Conservation (phyloP, 2,797 vertebrate genomes). For the Zenarchopterus dispar region DNA sequence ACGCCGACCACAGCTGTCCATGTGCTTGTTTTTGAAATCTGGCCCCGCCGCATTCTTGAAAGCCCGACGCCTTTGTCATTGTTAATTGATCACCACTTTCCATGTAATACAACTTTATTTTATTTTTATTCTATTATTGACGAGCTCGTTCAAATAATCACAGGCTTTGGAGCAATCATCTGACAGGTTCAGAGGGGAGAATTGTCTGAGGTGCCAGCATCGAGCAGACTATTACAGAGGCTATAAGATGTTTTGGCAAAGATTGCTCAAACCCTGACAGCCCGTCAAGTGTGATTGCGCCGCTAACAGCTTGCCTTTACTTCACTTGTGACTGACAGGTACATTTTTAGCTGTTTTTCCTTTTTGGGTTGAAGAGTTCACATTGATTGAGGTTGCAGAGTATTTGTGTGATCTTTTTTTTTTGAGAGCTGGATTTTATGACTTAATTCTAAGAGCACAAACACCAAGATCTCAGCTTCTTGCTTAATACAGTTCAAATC, state of each 20-base stretch:
- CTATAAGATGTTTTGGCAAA: slow-evolving; percentile 49
- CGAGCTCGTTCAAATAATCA: slow-evolving; percentile 52
- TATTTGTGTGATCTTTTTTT: slow-evolving; percentile 39
- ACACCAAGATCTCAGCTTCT: background rate
- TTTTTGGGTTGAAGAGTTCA: slow-evolving; percentile 41
- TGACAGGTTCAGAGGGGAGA: slow-evolving; percentile 56
- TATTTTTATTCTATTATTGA: slow-evolving; percentile 40
- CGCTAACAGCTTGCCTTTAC: slow-evolving; percentile 36
- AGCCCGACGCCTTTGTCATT: slow-evolving; percentile 25
- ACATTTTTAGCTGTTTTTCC: slow-evolving; percentile 42
- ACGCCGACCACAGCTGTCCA: slow-evolving; percentile 46
- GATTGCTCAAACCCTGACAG: slow-evolving; percentile 48
- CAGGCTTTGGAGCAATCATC: slow-evolving; percentile 36
- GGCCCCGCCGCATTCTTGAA: slow-evolving; percentile 41
- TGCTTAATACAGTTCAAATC: background rate
- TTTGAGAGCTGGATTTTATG: slow-evolving; percentile 29
- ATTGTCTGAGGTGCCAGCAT: slow-evolving; percentile 29
- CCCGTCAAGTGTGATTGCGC: slow-evolving; percentile 52
- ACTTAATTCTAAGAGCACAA: background rate
- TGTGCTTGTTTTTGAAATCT: slow-evolving; percentile 41
- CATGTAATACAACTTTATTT: slow-evolving; percentile 44
- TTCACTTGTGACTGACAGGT: slow-evolving; percentile 53
- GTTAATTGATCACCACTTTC: slow-evolving; percentile 58
- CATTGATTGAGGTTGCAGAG: slow-evolving; percentile 14
- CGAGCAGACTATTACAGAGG: slow-evolving; percentile 47